Evolutionary conservation across 2,113 vertebrate species (phyloP).

Genomic region (Herpetotheres cachinnans): DNA sequence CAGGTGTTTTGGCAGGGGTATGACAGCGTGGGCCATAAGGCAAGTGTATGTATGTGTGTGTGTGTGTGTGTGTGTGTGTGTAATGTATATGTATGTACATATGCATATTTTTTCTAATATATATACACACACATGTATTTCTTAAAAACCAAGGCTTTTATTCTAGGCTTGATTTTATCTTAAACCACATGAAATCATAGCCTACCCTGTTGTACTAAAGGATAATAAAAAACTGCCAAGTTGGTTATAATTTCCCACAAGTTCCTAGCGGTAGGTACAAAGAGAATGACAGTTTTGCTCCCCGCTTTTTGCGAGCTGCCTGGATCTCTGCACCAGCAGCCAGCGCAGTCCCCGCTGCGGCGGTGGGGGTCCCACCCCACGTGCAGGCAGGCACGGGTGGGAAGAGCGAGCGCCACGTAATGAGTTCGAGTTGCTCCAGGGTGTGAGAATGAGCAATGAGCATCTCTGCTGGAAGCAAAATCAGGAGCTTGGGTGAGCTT

Average conservation of each 20-base stretch:
- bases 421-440: not conserved
- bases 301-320: not conserved
- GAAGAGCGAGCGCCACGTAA: not conserved
- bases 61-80: not conserved
- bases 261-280: not conserved
- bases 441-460: slow-evolving; percentile 28
- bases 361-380: rapidly evolving
- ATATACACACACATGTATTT: not conserved
- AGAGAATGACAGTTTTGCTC: not conserved
- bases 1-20: not conserved
- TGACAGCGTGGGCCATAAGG: not conserved
- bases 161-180: not conserved
- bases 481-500: slow-evolving; percentile 7
- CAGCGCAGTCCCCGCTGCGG: too few relatives aligned
- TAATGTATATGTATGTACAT: not conserved
- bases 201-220: not conserved
- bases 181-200: not conserved
- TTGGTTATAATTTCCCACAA: not conserved
- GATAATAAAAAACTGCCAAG: not conserved
- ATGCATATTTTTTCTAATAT: not conserved
- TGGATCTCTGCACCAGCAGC: rapidly evolving
- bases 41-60: not conserved
- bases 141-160: not conserved
- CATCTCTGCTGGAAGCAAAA: slow-evolving; percentile 37
- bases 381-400: not conserved